phyloP scores from a whole-genome alignment of 2,113 vertebrate species.

The Desmodus rotundus region DNA sequence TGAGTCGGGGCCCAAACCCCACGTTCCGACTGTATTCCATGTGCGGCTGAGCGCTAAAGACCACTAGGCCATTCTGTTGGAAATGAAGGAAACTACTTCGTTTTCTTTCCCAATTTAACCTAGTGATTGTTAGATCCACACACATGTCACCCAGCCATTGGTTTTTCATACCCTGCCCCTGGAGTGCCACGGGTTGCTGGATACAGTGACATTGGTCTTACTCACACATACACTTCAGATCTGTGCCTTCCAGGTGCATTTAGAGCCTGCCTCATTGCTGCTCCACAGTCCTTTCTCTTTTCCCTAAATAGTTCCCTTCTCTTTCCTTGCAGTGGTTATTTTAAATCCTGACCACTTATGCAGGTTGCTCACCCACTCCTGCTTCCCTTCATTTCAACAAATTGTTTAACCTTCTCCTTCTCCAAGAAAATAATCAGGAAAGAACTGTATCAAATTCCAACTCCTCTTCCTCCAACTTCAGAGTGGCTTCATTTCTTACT shows the following conservation, averaged over 20 bases:
- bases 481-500: not conserved
- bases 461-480: not conserved
- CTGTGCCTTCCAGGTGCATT: not conserved
- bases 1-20: constrained; percentile 46
- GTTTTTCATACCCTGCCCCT: not conserved
- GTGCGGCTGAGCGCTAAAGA: not conserved
- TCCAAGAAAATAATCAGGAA: not conserved
- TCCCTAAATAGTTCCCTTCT: not conserved
- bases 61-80: not conserved
- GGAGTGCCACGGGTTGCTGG: not conserved
- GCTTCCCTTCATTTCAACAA: not conserved
- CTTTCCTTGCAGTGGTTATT: not conserved
- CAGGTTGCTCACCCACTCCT: not conserved
- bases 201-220: not conserved
- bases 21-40: not conserved
- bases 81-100: not conserved
- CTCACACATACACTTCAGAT: not conserved
- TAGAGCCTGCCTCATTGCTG: not conserved
- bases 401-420: not conserved
- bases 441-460: not conserved
- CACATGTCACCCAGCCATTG: not conserved
- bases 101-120: not conserved
- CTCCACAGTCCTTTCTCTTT: not conserved
- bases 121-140: not conserved
- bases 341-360: not conserved